Evolutionary conservation across 2,797 vertebrate species (phyloP).

Genomic region (Pelodytes ibericus): DNA sequence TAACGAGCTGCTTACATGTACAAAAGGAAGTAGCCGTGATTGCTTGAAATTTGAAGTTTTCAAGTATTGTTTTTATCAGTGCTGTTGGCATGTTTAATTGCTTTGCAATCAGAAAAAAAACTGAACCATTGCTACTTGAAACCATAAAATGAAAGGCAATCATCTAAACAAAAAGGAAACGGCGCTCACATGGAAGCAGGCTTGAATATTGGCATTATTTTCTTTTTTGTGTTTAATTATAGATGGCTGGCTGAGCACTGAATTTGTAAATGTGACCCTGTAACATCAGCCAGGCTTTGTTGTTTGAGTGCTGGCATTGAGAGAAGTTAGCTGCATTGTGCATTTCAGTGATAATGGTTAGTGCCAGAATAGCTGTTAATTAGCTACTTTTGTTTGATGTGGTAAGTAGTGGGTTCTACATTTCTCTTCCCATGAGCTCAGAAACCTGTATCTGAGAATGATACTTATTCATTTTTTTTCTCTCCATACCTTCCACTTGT

Average conservation of each 20-base stretch:
- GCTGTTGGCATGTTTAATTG: conserved; percentile 78
- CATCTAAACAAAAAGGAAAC: conserved; percentile 68
- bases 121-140: conserved; percentile 71
- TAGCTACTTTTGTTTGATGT: conserved; percentile 76
- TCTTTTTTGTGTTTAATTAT: conserved; percentile 74
- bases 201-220: conserved; percentile 72
- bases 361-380: conserved; percentile 73
- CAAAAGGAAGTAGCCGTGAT: conserved; percentile 72
- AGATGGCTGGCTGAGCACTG: conserved; percentile 73
- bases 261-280: conserved; percentile 75
- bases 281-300: conserved; percentile 69
- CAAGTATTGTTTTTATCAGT: conserved; percentile 66
- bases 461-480: conserved; percentile 57
- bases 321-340: conserved; percentile 70
- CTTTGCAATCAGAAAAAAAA: conserved; percentile 77
- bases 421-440: conserved; percentile 65
- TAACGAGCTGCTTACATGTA: conserved; percentile 71
- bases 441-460: conserved; percentile 67
- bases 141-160: conserved; percentile 74
- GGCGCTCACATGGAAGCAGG: conserved; percentile 60
- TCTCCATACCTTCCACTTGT: background rate
- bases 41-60: conserved; percentile 71
- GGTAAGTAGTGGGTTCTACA: conserved; percentile 65
- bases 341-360: conserved; percentile 73
- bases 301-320: conserved; percentile 64